These are phyloP conservation scores for Gasterosteus nipponicus DNA, from an alignment of 2,113 vertebrate genomes.

Conservation along the genomic window DNA sequence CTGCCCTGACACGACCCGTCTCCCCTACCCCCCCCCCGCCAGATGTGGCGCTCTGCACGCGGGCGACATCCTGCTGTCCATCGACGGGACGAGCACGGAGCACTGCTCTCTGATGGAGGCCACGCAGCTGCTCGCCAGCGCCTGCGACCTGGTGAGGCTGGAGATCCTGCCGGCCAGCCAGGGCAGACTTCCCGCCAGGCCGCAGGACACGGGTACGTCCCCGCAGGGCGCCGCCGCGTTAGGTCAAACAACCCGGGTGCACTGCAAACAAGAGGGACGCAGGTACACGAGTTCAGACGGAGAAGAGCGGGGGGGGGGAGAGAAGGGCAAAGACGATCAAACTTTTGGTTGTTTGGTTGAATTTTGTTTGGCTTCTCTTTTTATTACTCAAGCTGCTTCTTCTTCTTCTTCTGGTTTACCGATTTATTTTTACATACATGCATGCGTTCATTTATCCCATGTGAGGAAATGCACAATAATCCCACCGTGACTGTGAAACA, in stretches of 20 bases:
- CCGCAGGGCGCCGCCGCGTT: no score
- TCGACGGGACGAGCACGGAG: constrained; percentile 93
- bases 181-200: constrained; percentile 84
- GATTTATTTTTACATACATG: not conserved
- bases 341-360: not conserved
- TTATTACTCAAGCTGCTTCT: not conserved
- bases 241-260: no score
- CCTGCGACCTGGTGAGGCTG: constrained; percentile 86
- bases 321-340: no score
- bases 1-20: not conserved
- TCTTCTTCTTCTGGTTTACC: not conserved
- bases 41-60: constrained; percentile 91
- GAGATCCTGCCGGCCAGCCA: constrained; percentile 91
- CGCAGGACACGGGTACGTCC: constrained; percentile 89
- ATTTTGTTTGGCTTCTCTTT: constrained; percentile 1
- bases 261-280: not conserved
- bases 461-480: not conserved
- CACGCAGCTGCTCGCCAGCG: constrained; percentile 90
- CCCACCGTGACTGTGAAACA: not conserved
- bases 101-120: constrained; percentile 94
- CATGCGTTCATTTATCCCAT: not conserved
- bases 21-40: constrained; percentile 17
- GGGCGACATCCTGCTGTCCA: constrained; percentile 93
- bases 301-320: not conserved
- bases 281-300: no score